These are phyloP conservation scores for Thecophora atra DNA, from an alignment of 2,888 invertebrate species.

Conservation along the genomic window DNA sequence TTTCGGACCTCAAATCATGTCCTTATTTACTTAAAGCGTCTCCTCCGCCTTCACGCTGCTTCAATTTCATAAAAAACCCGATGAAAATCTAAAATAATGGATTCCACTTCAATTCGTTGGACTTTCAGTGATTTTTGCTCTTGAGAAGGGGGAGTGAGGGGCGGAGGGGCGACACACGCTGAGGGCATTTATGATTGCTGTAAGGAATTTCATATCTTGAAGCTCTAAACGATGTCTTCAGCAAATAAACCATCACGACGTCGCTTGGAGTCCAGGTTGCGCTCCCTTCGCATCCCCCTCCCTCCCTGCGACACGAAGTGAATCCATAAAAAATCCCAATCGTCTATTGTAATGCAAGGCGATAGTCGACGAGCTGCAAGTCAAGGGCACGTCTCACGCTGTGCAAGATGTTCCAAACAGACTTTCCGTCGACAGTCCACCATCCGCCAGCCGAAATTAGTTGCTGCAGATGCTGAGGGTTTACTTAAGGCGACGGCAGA, in stretches of 20 bases:
- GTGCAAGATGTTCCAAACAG: constrained; percentile 44
- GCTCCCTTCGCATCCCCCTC: no score
- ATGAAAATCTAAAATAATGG: not conserved
- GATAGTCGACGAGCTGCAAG: not conserved
- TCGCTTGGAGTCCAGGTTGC: no score
- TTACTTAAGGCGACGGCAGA: constrained; percentile 24
- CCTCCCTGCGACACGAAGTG: no score
- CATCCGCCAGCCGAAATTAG: not conserved
- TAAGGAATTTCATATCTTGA: constrained; percentile 59
- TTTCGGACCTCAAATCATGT: constrained; percentile 10
- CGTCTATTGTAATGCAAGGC: constrained; percentile 5
- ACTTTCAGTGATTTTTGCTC: constrained; percentile 46
- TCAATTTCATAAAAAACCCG: no score
- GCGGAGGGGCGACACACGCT: constrained; percentile 30
- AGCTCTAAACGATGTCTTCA: constrained; percentile 20
- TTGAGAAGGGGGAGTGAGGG: constrained; percentile 34
- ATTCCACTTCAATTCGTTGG: not conserved
- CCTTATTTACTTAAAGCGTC: no score
- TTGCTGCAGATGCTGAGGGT: not conserved
- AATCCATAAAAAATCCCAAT: constrained; percentile 51
- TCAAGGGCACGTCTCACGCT: constrained; percentile 49
- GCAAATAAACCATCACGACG: no score
- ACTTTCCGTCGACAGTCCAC: constrained; percentile 31
- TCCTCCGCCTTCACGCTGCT: no score
- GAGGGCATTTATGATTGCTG: constrained; percentile 60